Conservation (phyloP, 1,140 invertebrate genomes). For the Panulirus ornatus region DNA sequence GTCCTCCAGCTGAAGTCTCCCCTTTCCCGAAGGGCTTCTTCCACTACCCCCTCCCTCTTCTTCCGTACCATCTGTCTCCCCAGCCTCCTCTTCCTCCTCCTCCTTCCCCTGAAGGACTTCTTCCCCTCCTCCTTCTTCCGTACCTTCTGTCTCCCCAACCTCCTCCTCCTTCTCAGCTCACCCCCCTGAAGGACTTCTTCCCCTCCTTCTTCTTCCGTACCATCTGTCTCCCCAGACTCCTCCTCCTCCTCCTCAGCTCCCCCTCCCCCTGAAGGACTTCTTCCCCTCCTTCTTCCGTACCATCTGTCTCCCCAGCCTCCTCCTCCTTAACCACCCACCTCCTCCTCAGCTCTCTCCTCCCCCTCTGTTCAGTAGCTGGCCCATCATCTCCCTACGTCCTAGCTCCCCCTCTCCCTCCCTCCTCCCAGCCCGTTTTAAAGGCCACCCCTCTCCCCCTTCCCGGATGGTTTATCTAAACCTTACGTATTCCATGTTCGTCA, state of each 20-base stretch:
- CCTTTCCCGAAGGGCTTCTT: slow-evolving; percentile 22
- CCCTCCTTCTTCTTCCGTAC: not conserved
- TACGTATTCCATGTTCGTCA: not conserved
- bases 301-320: not conserved
- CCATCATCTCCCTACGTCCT: not conserved
- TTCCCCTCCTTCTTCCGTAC: not conserved
- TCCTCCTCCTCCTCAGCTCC: not conserved
- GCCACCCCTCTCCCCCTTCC: not conserved
- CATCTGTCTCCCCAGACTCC: too few relatives aligned
- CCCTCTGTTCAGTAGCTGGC: not conserved
- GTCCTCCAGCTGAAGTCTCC: not conserved
- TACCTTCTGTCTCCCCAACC: not conserved
- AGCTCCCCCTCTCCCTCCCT: slow-evolving; percentile 7
- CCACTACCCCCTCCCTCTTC: not conserved
- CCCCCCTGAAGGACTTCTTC: not conserved
- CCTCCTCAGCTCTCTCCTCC: not conserved
- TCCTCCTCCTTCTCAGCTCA: not conserved
- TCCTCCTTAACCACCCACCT: not conserved
- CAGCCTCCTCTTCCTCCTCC: not conserved
- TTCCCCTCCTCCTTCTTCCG: not conserved
- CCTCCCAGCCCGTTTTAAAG: not conserved
- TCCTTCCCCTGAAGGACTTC: too few relatives aligned
- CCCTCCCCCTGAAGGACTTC: not conserved
- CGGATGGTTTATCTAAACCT: not conserved
- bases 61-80: not conserved